Conservation (phyloP, 1,140 invertebrate genomes). For the Calliopsis andreniformis region DNA sequence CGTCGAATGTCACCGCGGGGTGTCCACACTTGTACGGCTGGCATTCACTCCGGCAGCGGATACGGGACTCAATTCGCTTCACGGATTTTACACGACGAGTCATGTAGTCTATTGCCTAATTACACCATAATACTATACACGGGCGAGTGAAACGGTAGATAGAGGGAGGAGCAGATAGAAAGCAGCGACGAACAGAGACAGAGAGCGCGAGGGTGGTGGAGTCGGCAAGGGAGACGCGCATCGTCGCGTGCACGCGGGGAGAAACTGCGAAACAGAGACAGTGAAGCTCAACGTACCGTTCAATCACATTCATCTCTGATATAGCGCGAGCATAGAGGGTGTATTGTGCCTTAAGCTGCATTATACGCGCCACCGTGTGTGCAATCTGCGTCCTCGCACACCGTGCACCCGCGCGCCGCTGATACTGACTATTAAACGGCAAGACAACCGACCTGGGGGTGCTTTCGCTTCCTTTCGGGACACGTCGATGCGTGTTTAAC, state of each 20-base stretch:
- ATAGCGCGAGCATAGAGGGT: slow-evolving; percentile 30
- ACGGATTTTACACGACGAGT: slow-evolving; percentile 69
- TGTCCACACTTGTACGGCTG: slow-evolving; percentile 68
- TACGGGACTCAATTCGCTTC: slow-evolving; percentile 59
- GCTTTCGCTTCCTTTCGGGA: slow-evolving; percentile 1
- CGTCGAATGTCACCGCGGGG: slow-evolving; percentile 72
- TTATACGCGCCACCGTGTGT: slow-evolving; percentile 54
- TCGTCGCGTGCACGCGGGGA: not conserved
- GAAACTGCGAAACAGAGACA: slow-evolving; percentile 47
- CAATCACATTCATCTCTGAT: slow-evolving; percentile 59
- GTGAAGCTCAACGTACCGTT: slow-evolving; percentile 51
- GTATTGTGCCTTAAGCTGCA: slow-evolving; percentile 58
- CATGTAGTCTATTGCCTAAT: slow-evolving; percentile 70
- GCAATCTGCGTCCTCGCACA: slow-evolving; percentile 57
- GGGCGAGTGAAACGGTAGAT: slow-evolving; percentile 18
- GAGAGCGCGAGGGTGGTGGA: not conserved
- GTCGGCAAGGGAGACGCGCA: not conserved
- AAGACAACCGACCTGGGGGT: slow-evolving; percentile 13
- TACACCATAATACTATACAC: slow-evolving; percentile 67
- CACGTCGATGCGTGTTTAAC: not conserved
- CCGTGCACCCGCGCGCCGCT: slow-evolving; percentile 24
- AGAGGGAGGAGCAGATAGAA: slow-evolving; percentile 33
- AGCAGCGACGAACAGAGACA: not conserved
- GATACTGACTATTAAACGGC: slow-evolving; percentile 58
- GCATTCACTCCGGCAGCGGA: slow-evolving; percentile 46